Base-by-base conservation (phyloP, 2,797 vertebrate species). In the Sarcoramphus papa region DNA sequence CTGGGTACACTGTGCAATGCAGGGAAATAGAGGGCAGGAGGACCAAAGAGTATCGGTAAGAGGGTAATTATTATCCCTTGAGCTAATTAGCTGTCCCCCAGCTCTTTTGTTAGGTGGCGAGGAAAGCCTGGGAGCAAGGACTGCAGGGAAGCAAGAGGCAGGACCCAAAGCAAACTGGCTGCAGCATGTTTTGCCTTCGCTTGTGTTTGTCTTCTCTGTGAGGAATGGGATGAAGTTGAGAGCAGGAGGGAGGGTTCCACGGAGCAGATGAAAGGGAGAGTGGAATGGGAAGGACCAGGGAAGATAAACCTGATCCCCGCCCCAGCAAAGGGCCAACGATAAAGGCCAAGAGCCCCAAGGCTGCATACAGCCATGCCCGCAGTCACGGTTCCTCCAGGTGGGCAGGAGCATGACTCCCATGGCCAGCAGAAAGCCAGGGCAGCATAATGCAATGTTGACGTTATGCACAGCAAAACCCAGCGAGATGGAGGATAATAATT, bases 361-460 rank as follows among this genome's bases (percentile, higher is more conserved):
- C 54, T 47, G 45, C 2, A 0, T 1, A 1, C 59, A 50, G 43
- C 51, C 33, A 70, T 56, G 82, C 59, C 59, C 1, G 2, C 19
- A 19, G 75, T 3, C 4, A 5, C 1, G 1, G 23, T 7, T 33
- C 37, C 72, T 60, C 40, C 1, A 4, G 64, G 53, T 1, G 30
- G n/a, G n/a, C 67, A 63, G 67, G 31, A 50, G 63, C 72, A n/a
- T 27, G 50, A 0, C 57, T 45, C 23, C 54, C 28, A 1, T 2
- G 2, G 67, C 40, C 53, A 50, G 73, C 2, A 1, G 28, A 6
- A 27, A 51, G 64, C 70, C 77, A 31, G 23, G 59, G 50, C 35
- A 8, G 28, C 2, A 15, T 5, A 15, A 12, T 1, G 9, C 4
- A 2, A 4, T 0, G 24, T 0, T 13, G 41, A 4, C 4, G 9